These are phyloP conservation scores for Chaetodon trifasciatus DNA, from an alignment of 2,797 vertebrate genomes.

Conservation along the genomic window DNA sequence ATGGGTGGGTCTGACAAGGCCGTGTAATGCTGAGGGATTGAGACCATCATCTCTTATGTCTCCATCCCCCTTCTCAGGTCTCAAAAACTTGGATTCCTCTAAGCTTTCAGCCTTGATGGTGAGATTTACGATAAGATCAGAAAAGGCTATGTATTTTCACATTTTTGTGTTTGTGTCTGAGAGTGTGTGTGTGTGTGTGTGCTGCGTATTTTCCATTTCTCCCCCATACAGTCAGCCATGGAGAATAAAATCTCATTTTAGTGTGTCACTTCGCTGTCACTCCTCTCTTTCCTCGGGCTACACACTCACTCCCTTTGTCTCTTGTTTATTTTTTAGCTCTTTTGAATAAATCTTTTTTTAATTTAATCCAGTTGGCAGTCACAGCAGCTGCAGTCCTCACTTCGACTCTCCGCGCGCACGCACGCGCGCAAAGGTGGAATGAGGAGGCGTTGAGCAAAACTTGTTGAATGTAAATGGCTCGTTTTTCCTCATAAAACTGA, in stretches of 20 bases:
- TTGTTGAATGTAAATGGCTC: conserved; percentile 74
- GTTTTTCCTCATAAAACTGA: conserved; percentile 51
- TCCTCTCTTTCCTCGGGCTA: conserved; percentile 61
- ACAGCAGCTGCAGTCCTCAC: conserved; percentile 48
- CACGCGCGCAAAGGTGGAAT: conserved; percentile 47
- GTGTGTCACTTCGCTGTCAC: conserved; percentile 67
- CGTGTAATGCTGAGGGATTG: conserved; percentile 28
- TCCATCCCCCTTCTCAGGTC: neutral
- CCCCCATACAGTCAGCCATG: conserved; percentile 19
- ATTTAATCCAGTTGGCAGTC: conserved; percentile 70
- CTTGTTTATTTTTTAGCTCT: conserved; percentile 58
- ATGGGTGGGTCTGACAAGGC: conserved; percentile 29
- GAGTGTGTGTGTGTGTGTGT: neutral
- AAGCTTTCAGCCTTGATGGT: conserved; percentile 27
- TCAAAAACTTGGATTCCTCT: conserved; percentile 25
- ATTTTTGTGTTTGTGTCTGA: conserved; percentile 24
- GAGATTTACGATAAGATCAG: conserved; percentile 51
- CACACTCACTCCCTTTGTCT: conserved; percentile 62
- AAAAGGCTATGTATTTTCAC: conserved; percentile 38
- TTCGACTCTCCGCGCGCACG: conserved; percentile 28
- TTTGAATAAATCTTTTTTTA: conserved; percentile 67
- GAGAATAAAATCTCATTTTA: conserved; percentile 70
- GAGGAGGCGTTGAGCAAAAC: conserved; percentile 69
- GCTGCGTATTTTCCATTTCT: conserved; percentile 2
- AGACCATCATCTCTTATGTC: conserved; percentile 26